A percentile compares a stretch with the other conserved stretches of the same genome.
Evolutionary conservation across 2,113 vertebrate genomes (phyloP).

Genomic region (Rhinoderma darwinii): DNA sequence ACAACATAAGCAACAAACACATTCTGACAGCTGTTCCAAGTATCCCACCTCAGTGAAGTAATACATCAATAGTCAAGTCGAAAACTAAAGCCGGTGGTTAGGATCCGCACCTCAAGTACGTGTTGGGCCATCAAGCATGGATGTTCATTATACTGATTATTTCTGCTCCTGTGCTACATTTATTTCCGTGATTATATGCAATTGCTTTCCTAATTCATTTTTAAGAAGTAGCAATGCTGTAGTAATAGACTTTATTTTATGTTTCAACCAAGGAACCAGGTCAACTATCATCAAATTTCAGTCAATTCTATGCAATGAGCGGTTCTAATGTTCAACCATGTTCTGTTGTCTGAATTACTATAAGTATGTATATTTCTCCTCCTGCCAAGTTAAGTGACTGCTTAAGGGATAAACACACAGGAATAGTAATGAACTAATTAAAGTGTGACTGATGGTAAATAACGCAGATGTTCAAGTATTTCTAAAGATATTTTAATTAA

Average conservation of each 20-base stretch:
- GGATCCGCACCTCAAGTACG: neutral
- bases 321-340: neutral
- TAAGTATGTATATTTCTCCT: neutral
- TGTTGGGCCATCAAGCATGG: neutral
- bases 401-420: neutral
- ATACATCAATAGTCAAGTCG: neutral
- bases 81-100: neutral
- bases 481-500: neutral
- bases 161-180: neutral
- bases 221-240: neutral
- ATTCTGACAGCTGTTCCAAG: neutral
- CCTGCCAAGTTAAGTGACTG: neutral
- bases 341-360: neutral
- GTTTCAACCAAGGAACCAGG: neutral
- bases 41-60: neutral
- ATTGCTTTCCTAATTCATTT: neutral
- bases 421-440: neutral
- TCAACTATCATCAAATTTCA: slow-evolving; percentile 7
- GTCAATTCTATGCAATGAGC: neutral
- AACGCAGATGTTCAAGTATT: neutral
- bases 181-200: neutral
- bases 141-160: neutral
- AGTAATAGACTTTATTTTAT: neutral
- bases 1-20: neutral
- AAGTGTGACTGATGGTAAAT: neutral